phyloP scores from a whole-genome alignment of 1,140 invertebrate species.

The Cotesia chilonis region DNA sequence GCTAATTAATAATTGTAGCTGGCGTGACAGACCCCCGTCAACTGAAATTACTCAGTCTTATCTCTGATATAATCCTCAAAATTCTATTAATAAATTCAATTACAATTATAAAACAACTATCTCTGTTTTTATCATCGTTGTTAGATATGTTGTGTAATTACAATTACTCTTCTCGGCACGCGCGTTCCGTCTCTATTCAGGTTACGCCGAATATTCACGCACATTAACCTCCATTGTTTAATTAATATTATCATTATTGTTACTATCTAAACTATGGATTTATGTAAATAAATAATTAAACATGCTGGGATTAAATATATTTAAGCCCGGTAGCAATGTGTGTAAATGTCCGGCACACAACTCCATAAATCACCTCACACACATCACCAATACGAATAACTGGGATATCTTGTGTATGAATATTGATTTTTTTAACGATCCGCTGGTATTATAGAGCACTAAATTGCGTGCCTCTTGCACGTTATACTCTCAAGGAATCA shows the following conservation, averaged over 20 bases:
- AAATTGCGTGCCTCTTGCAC: constrained; percentile 24
- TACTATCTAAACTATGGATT: constrained; percentile 25
- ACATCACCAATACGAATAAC: background rate
- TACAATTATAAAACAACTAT: no score
- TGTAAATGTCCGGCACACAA: background rate
- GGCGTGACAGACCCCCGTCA: no score
- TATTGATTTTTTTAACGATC: constrained; percentile 25
- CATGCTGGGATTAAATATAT: constrained; percentile 1
- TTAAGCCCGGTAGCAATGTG: constrained; percentile 8
- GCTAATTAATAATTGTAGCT: no score
- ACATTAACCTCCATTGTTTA: constrained; percentile 27
- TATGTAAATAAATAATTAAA: constrained; percentile 30
- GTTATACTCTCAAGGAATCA: constrained; percentile 19
- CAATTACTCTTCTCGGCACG: background rate
- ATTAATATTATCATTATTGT: background rate
- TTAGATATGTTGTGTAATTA: no score
- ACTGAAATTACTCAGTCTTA: no score
- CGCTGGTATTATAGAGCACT: background rate
- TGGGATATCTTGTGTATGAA: background rate
- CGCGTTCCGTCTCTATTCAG: no score
- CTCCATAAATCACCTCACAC: background rate
- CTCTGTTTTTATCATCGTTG: no score
- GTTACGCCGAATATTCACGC: background rate
- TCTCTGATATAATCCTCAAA: background rate
- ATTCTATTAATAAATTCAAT: background rate